Base-by-base conservation (phyloP, 2,888 invertebrate genomes). In the Drosophila kuntzei region DNA sequence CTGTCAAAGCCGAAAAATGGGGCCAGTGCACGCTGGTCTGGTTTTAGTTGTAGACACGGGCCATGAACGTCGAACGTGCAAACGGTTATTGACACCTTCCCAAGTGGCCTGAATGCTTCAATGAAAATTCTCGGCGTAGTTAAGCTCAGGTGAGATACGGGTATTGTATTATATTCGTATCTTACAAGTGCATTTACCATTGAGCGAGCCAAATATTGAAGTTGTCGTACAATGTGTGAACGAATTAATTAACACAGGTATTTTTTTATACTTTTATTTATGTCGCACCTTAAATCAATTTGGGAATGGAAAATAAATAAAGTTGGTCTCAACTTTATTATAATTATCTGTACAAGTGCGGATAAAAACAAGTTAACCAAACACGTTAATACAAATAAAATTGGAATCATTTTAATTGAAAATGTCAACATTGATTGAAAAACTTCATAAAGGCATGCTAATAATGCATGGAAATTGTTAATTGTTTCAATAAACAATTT, bases 1-100 rank as follows among this genome's bases (percentile, higher is more conserved):
- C 86, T 87, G 82, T 87, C 82, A 83, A 70, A 85, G 82, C 74
- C 79, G 44, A 69, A 79, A 87, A 70, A 64, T 25, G 66, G 67
- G 74, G 74, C 66, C 73, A 77, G 27, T 74, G 77, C 49, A 67
- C 55, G 73, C 36, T 58, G 57, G 57, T 66, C 59, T 44, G 67
- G 59, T 46, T 61, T 55, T 51, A 73, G 69, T 69, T 46, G 64
- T 68, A 63, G 81, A 67, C 60, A 64, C 64, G 63, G 65, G 73
- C 81, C 78, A 80, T 80, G 74, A 77, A 74, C 55, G 67, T 59
- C 43, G 68, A 72, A 53, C 74, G 73, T 80, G 79, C 80, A 63
- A 64, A 67, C 79, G 78, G 79, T 80, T 79, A 77, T 79, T 80
- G 78, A 79, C 79, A 80, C 78, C 78, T 54, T 51, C 41, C 46